Base-by-base conservation (phyloP, 2,113 vertebrate genomes). In the Callaeas wilsoni region DNA sequence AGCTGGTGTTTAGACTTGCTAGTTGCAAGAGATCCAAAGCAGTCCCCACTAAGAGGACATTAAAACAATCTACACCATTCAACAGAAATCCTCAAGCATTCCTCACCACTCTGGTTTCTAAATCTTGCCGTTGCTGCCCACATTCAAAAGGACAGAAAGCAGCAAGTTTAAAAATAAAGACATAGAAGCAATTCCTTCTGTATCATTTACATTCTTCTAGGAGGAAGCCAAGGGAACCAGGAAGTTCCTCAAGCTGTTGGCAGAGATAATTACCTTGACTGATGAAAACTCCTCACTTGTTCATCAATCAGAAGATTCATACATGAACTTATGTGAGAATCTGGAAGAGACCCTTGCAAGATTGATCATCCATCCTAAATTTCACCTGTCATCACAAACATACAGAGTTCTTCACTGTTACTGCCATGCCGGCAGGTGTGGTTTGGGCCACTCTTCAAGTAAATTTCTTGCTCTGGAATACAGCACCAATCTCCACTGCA, bases 371-470 rank as follows among this genome's bases (percentile, higher is more conserved):
- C 27, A 32, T 42, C 47, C 68, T 52, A 63, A 77, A 41, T 23
- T 55, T 41, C 35, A 53, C 16, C 16, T 25, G 12, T 50, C 42
- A 47, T 68, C 39, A n/a, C 63, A 88, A 78, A 77, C 23, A 53
- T 2, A 13, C 23, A 18, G 55, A 17, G 19, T 33, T 55, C 56
- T 63, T 33, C 18, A 7, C 37, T 16, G 13, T 20, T 56, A 19
- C 25, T 46, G 25, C 64, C 18, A 25, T 1, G 2, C 23, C 41
- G 5, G 7, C 29, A 62, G 21, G 55, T 2, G 1, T 13, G n/a
- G 53, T 20, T 57, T 8, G 10, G 78, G 47, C 29, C 39, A 15
- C 33, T 65, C 57, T 56, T 68, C 14, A 9, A 21, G 52, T 33
- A 5, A 19, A 27, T 19, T 4, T 9, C 4, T 4, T 70, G 44